Evolutionary conservation across 2,888 invertebrate species (phyloP), one percentile per base, ranked within the genome.

Genomic region (Arrhopalites spinosus): DNA sequence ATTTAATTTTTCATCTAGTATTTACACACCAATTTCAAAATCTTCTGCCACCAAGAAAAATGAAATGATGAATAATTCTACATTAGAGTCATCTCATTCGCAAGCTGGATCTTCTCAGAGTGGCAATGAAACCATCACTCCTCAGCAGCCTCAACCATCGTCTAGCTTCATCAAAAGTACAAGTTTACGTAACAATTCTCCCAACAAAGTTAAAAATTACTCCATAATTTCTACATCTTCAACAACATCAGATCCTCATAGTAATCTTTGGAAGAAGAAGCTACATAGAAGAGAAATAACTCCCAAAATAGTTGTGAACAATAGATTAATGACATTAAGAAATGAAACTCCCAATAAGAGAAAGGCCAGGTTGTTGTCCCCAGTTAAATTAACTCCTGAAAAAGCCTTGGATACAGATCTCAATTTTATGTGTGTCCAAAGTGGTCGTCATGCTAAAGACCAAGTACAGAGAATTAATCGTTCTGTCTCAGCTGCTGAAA

Each of bases 351-450:
- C 45, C 1, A 45, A 47, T 47, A 27, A 68, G 25, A 23, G 59
- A 75, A 75, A 63, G 45, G 75, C 45, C 70, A 75, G 25, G 43
- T 70, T 47, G 70, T 8, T 25, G 61, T 59, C 75, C 5, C 75
- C 75, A 2, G 53, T 75, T 2, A 75, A 75, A 43, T 50, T 69
- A 30, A 61, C 70, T 13, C 75, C 75, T 8, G 69, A 45, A 8
- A 70, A 70, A 70, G 70, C 67, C 7, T 29, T 47, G 8, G 20
- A 61, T 47, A 23, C 70, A 27, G 23, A 50, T 25, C 15, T 75
- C 1, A 70, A 70, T 50, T 75, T 75, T 43, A 43, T 53, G 20
- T 74, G 74, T 59, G 56, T 67, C 17, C 25, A 66, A n/a, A 59
- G 30, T 59, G 20, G 27, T 43, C 23, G 25, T 50, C 67, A 36